A percentile compares a stretch with the other conserved stretches of the same genome.
phyloP scores from a whole-genome alignment of 2,113 vertebrate species.

The Fregata magnificens region DNA sequence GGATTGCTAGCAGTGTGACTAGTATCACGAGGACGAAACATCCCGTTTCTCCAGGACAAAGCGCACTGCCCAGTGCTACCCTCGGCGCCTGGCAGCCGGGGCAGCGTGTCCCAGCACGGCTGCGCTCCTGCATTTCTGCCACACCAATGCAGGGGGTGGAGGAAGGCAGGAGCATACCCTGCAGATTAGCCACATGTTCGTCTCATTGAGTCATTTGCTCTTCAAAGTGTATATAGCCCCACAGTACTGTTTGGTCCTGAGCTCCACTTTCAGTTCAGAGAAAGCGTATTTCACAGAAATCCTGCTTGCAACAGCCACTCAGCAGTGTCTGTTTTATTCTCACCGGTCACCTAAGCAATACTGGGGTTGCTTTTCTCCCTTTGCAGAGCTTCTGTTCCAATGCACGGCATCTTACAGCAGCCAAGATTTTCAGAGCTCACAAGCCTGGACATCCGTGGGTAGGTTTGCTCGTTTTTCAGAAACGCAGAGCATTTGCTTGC shows the following conservation, averaged over 20 bases:
- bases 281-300: not conserved
- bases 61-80: rapidly evolving
- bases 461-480: not conserved
- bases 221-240: not conserved
- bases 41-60: not conserved
- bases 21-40: rapidly evolving
- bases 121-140: rapidly evolving
- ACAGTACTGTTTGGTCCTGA: not conserved
- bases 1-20: not conserved
- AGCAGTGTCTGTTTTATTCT: not conserved
- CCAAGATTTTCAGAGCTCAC: not conserved
- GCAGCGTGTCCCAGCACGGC: not conserved
- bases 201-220: not conserved
- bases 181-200: not conserved
- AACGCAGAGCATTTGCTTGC: not conserved
- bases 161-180: not conserved
- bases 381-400: not conserved
- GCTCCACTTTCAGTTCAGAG: not conserved
- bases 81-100: rapidly evolving
- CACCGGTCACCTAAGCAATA: not conserved
- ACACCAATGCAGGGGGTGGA: not conserved
- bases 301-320: not conserved
- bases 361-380: not conserved
- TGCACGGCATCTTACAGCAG: not conserved
- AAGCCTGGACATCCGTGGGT: rapidly evolving